These are phyloP conservation scores for Aplidium turbinatum DNA, from an alignment of 23 tunicate species.

Conservation along the genomic window DNA sequence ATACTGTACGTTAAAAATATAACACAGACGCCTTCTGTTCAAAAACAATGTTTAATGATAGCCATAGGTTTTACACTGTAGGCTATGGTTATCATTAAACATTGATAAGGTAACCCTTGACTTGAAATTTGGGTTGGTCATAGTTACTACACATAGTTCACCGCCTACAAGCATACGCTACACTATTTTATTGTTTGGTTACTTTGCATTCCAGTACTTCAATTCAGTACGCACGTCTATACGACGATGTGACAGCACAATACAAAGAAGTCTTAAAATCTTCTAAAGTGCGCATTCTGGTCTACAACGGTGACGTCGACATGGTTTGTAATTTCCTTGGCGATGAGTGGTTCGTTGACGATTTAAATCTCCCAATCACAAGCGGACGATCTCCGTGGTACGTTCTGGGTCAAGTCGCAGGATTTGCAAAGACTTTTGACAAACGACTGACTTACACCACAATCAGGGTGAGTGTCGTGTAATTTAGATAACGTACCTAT, in stretches of 20 bases:
- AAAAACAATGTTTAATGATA: no score
- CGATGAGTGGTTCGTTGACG: constrained; percentile 76
- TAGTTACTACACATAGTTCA: no score
- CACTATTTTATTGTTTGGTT: no score
- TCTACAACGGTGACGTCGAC: constrained; percentile 86
- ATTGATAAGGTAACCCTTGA: no score
- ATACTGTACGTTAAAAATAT: no score
- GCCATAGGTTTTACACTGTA: no score
- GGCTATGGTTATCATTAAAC: no score
- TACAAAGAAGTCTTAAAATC: constrained; percentile 41
- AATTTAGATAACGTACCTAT: no score
- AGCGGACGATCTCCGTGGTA: constrained; percentile 64
- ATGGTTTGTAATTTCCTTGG: constrained; percentile 88
- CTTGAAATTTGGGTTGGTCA: no score
- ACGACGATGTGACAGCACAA: constrained; percentile 46
- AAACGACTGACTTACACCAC: constrained; percentile 72
- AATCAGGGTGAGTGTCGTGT: constrained; percentile 75
- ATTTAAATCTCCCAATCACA: constrained; percentile 22
- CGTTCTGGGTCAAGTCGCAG: constrained; percentile 76
- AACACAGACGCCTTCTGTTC: no score
- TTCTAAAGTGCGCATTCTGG: constrained; percentile 41
- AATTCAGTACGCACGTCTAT: constrained; percentile 1
- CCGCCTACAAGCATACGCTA: no score
- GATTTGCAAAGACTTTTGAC: constrained; percentile 53
- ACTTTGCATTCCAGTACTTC: constrained; percentile 20